phyloP scores from a whole-genome alignment of 2,888 invertebrate species.

The Zhuqinia jingwanae region DNA sequence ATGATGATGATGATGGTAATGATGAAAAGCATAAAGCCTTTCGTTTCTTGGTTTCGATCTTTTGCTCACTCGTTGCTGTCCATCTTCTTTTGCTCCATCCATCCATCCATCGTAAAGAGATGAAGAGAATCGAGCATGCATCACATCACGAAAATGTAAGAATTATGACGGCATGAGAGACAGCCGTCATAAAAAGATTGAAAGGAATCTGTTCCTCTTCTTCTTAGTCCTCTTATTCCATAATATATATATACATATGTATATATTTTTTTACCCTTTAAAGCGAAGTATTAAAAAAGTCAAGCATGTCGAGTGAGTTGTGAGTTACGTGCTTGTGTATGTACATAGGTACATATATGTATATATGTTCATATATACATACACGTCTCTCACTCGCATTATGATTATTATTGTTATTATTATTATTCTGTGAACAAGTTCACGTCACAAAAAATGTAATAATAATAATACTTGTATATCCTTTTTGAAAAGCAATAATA shows the following conservation, averaged over 20 bases:
- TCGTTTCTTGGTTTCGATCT: conserved; percentile 23
- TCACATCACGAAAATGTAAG: conserved; percentile 71
- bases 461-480: conserved; percentile 53
- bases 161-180: conserved; percentile 79
- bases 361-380: no score
- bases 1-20: conserved; percentile 7
- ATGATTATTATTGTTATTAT: no score
- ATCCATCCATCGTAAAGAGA: conserved; percentile 63
- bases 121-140: conserved; percentile 68
- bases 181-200: conserved; percentile 78
- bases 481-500: conserved; percentile 71
- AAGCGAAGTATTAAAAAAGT: conserved; percentile 59
- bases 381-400: no score
- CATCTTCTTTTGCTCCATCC: conserved; percentile 65
- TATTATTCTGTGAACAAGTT: conserved; percentile 46
- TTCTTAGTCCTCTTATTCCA: not conserved
- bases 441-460: conserved; percentile 38
- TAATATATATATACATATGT: no score
- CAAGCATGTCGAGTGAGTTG: conserved; percentile 61
- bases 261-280: conserved; percentile 39
- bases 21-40: conserved; percentile 56
- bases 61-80: conserved; percentile 47
- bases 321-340: conserved; percentile 33
- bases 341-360: conserved; percentile 3
- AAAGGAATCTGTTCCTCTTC: conserved; percentile 73